Evolutionary conservation across 2,113 vertebrate genomes (phyloP), one percentile per base, ranked within the genome.

Genomic region (Oreocharis arfaki): DNA sequence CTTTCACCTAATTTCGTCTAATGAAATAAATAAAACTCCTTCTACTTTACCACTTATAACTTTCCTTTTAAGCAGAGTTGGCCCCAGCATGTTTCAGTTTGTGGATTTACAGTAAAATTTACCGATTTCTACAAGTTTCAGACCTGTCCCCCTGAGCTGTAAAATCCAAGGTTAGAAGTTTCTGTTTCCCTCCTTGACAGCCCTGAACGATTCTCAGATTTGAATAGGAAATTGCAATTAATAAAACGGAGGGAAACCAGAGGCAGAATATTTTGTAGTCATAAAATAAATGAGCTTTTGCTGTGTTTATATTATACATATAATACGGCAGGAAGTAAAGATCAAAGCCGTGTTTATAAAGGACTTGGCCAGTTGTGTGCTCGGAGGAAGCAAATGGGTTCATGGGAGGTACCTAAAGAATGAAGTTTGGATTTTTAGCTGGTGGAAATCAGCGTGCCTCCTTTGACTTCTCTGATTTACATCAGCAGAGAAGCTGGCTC

Each of bases 311-410:
- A 50, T 89, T 63, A 19, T 16, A 41, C 2, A 1, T 37, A 92
- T 69, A 94, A 92, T 84, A 84, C 17, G 42, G 64, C 86, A 92
- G 96, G 96, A 96, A 96, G 60, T 17, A 41, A 47, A 65, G 83
- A 92, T 86, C 86, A 88, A 94, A 96, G 69, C 61, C 6, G 2
- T 82, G 92, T 92, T 96, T 90, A 86, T 78, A 90, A 60, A 78
- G 76, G 78, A 79, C 69, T 94, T 82, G 87, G 91, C 78, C 77
- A 65, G 41, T 55, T 91, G 57, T 28, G 84, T 9, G 20, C 52
- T 84, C 7, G 2, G 64, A 86, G 52, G 50, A 56, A 91, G 89
- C 21, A 87, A 91, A 76, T 2, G 65, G 60, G 42, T 52, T 94
- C n/a, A 44, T 1, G 5, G 65, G 61, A 93, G 69, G 76, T 39